These are phyloP conservation scores for Sanderia malayensis DNA, from an alignment of 30 jellyfish, hydroid and myxozoan species.

Conservation along the genomic window DNA sequence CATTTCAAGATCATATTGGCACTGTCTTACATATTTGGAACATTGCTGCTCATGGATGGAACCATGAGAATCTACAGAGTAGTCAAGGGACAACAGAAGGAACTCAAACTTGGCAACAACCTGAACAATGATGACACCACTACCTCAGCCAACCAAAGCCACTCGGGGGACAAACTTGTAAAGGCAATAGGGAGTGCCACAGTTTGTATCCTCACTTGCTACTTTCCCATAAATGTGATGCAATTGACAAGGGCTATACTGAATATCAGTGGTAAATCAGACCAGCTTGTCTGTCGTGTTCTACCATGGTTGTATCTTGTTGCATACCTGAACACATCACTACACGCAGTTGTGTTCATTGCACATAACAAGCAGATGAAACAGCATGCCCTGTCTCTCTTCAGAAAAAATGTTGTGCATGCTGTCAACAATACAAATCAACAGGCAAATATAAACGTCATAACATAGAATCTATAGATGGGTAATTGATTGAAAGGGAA, in stretches of 20 bases:
- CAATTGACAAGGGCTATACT: not conserved
- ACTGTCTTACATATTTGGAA: not conserved
- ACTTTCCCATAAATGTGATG: not conserved
- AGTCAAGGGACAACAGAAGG: not conserved
- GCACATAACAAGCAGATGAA: not conserved
- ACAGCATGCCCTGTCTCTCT: not conserved
- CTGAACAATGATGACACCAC: too few species aligned
- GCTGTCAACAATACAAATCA: too few species aligned
- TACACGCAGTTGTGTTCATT: not conserved
- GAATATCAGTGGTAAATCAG: not conserved
- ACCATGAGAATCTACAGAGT: not conserved
- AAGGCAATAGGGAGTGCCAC: not conserved
- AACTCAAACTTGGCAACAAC: not conserved
- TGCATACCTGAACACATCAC: not conserved
- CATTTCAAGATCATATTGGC: not conserved
- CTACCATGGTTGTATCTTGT: not conserved
- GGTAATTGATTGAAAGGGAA: too few species aligned
- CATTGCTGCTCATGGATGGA: not conserved
- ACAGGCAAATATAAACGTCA: too few species aligned
- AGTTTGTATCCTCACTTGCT: not conserved
- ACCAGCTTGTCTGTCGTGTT: not conserved
- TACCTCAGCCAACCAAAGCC: not conserved
- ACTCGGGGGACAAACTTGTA: not conserved
- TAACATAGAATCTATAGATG: too few species aligned
- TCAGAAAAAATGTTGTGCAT: too few species aligned